These are phyloP conservation scores for Tapirus terrestris DNA, from an alignment of 2,113 vertebrate genomes.

Conservation along the genomic window DNA sequence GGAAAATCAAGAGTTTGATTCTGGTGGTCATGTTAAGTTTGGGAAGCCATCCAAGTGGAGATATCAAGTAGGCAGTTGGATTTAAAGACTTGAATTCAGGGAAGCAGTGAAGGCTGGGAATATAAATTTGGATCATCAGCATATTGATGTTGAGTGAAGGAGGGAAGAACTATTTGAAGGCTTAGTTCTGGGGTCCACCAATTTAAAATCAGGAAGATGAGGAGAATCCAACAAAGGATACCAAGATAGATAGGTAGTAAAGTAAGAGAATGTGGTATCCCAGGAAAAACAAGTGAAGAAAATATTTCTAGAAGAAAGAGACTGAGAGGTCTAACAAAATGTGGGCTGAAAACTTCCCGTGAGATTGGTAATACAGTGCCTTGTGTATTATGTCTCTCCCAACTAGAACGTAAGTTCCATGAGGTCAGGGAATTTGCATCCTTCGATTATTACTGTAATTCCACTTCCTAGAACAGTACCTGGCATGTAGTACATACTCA, in stretches of 20 bases:
- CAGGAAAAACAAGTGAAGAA: slow-evolving; percentile 5
- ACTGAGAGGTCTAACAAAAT: neutral
- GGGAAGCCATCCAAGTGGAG: neutral
- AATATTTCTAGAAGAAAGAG: neutral
- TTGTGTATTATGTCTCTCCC: neutral
- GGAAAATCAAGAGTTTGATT: slow-evolving; percentile 27
- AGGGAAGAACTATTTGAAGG: neutral
- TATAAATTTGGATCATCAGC: neutral
- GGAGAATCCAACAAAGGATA: neutral
- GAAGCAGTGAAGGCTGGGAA: neutral
- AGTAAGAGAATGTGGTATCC: neutral
- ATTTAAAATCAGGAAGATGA: slow-evolving; percentile 26
- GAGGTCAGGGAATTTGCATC: neutral
- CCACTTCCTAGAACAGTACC: neutral
- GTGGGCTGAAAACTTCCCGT: neutral
- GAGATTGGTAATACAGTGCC: neutral
- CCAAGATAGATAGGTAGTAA: neutral
- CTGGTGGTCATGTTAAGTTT: neutral
- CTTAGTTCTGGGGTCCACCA: neutral
- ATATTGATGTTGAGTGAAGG: neutral
- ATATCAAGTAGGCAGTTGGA: neutral
- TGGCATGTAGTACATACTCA: neutral
- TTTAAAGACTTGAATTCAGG: neutral
- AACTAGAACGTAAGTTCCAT: neutral
- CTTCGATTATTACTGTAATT: neutral